Conservation (phyloP, 1,140 invertebrate species). For the Spodoptera frugiperda region DNA sequence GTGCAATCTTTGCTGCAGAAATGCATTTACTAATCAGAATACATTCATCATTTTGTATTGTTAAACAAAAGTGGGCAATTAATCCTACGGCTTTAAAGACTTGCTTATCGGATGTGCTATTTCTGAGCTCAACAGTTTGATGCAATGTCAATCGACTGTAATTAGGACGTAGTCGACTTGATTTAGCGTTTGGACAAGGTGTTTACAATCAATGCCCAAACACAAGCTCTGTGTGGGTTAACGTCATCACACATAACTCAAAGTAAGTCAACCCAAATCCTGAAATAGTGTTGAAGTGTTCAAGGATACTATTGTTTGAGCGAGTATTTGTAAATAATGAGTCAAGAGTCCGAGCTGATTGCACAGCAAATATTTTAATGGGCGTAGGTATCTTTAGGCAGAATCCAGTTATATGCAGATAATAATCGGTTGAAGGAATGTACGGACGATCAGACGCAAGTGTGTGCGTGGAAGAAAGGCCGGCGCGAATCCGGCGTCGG, state of each 20-base stretch:
- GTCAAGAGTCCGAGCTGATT: slow-evolving; percentile 65
- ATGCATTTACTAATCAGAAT: background rate
- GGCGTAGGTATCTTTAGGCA: slow-evolving; percentile 59
- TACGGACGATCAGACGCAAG: slow-evolving; percentile 62
- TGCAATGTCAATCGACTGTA: slow-evolving; percentile 66
- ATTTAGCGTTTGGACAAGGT: slow-evolving; percentile 62
- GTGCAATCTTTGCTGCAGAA: no score
- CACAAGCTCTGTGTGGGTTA: slow-evolving; percentile 45
- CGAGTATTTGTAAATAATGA: slow-evolving; percentile 71
- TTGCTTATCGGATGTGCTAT: slow-evolving; percentile 65
- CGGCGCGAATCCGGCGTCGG: slow-evolving; percentile 81
- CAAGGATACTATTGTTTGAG: slow-evolving; percentile 70
- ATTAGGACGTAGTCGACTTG: slow-evolving; percentile 57
- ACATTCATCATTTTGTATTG: background rate
- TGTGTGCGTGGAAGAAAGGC: slow-evolving; percentile 71
- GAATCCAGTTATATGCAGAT: slow-evolving; percentile 79
- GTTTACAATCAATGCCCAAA: slow-evolving; percentile 60
- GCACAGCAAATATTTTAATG: slow-evolving; percentile 77
- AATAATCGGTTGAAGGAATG: slow-evolving; percentile 69
- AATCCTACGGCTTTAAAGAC: slow-evolving; percentile 44
- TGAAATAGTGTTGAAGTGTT: slow-evolving; percentile 65
- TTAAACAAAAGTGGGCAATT: background rate
- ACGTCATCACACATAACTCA: slow-evolving; percentile 58
- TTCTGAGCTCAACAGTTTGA: slow-evolving; percentile 60
- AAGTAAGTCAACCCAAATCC: slow-evolving; percentile 62